Conservation (phyloP, 2,888 invertebrate genomes). For the Pinctada fucata region DNA sequence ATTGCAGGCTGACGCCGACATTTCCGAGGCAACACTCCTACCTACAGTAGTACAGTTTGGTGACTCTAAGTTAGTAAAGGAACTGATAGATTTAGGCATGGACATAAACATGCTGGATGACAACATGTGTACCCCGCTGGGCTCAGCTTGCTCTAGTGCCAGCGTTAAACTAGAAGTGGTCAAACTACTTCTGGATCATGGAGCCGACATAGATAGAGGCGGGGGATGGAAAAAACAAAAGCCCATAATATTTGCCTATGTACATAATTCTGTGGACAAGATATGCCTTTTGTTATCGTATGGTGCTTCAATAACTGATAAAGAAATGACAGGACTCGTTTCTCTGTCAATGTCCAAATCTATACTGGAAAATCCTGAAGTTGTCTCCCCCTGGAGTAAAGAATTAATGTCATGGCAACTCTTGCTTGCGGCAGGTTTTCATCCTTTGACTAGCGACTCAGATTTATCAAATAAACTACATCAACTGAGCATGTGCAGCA, state of each 20-base stretch:
- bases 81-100: constrained; percentile 67
- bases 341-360: constrained; percentile 68
- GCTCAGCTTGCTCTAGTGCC: constrained; percentile 64
- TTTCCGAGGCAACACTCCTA: constrained; percentile 64
- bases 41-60: constrained; percentile 68
- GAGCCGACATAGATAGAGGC: constrained; percentile 69
- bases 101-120: constrained; percentile 71
- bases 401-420: constrained; percentile 68
- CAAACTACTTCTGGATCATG: constrained; percentile 62
- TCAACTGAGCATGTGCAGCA: constrained; percentile 69
- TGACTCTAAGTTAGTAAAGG: constrained; percentile 59
- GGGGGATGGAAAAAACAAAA: constrained; percentile 70
- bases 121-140: constrained; percentile 67
- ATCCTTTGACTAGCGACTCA: constrained; percentile 56
- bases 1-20: constrained; percentile 62
- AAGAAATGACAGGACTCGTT: constrained; percentile 70
- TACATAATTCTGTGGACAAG: constrained; percentile 70
- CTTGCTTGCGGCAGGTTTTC: constrained; percentile 65
- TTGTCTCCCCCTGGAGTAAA: constrained; percentile 63
- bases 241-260: constrained; percentile 70
- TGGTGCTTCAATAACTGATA: constrained; percentile 66
- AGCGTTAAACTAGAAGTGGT: constrained; percentile 61
- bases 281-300: constrained; percentile 67
- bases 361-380: constrained; percentile 71
- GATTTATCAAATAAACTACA: constrained; percentile 58